These are phyloP conservation scores for Glaucopsyche alexis DNA, from an alignment of 2,888 invertebrate species.

Conservation along the genomic window DNA sequence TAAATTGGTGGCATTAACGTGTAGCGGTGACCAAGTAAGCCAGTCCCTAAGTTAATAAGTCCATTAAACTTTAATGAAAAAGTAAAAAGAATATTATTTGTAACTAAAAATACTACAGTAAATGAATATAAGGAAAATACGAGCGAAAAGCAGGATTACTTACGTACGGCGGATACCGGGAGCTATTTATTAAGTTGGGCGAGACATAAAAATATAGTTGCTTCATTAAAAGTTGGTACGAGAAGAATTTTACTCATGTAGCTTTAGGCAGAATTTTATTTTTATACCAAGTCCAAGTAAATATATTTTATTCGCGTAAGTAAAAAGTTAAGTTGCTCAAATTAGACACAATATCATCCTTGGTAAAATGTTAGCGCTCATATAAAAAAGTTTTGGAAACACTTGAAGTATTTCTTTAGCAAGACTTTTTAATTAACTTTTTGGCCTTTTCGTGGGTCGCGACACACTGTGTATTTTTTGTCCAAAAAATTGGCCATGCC, in stretches of 20 bases:
- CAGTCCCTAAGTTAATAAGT: background rate
- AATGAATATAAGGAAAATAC: background rate
- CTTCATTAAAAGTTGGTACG: background rate
- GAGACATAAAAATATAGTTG: slow-evolving; percentile 12
- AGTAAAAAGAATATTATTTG: slow-evolving; percentile 6
- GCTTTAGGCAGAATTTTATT: background rate
- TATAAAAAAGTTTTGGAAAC: background rate
- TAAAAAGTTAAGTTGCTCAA: background rate
- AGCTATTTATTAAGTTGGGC: background rate
- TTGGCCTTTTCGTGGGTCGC: no score
- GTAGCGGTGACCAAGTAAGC: no score
- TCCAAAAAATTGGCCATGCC: no score
- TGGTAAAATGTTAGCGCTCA: background rate
- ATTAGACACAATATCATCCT: background rate
- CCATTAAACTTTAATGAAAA: background rate
- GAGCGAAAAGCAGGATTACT: slow-evolving; percentile 2
- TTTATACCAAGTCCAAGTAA: background rate
- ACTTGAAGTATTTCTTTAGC: background rate
- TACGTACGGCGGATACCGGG: background rate
- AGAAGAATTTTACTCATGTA: background rate
- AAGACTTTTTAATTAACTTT: no score
- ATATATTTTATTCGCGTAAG: background rate
- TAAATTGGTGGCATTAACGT: no score
- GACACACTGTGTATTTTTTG: no score
- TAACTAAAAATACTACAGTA: slow-evolving; percentile 1